Percentiles rank a stretch among this genome's conserved stretches.
Conservation (phyloP, 2,888 invertebrate genomes). For the Dasysyrphus tricinctus region DNA sequence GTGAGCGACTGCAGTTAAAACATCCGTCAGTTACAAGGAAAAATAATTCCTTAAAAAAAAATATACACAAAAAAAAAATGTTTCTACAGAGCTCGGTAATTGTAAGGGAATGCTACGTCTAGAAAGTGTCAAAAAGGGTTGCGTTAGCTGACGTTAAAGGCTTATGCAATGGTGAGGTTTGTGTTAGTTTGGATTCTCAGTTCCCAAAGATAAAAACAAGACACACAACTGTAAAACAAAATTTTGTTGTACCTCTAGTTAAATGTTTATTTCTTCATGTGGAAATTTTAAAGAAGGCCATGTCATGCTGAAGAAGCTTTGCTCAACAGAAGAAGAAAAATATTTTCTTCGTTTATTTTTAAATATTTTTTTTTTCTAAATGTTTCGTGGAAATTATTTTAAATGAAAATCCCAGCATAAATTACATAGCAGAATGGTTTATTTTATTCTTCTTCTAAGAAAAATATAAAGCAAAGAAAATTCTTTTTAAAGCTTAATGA, state of each 20-base stretch:
- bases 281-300: slow-evolving; percentile 19
- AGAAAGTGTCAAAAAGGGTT: slow-evolving; percentile 34
- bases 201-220: not conserved
- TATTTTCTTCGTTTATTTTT: not conserved
- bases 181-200: too few relatives aligned
- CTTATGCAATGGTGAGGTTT: slow-evolving; percentile 1
- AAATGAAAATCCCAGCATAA: slow-evolving; percentile 7
- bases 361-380: not conserved
- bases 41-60: slow-evolving; percentile 39
- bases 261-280: slow-evolving; percentile 35
- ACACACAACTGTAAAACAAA: not conserved
- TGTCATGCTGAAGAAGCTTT: slow-evolving; percentile 2
- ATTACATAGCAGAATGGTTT: not conserved
- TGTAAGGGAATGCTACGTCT: not conserved
- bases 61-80: not conserved
- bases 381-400: slow-evolving; percentile 5
- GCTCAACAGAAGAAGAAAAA: slow-evolving; percentile 4
- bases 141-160: slow-evolving; percentile 3
- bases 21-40: slow-evolving; percentile 27
- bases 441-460: not conserved
- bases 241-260: not conserved
- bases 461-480: not conserved
- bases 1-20: slow-evolving; percentile 40
- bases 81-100: slow-evolving; percentile 5
- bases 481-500: slow-evolving; percentile 3